Evolutionary conservation across 2,113 vertebrate species (phyloP), one percentile per base, ranked within the genome.

Genomic region (Synodontis membranacea): DNA sequence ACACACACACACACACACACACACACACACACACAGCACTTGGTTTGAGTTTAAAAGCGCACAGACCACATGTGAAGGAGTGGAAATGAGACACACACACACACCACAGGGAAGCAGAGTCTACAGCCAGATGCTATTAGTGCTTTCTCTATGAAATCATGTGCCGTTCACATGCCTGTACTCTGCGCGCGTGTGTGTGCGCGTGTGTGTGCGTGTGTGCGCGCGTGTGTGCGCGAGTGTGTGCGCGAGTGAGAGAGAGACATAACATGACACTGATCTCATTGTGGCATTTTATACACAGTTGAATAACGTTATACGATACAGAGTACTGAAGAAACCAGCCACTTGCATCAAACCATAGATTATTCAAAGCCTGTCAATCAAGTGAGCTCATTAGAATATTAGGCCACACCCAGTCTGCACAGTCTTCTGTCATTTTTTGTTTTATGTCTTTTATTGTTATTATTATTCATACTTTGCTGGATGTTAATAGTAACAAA

Each of bases 1-100:
- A 68, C 64, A 37, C 64, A 34, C 28, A n/a, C n/a, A n/a, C n/a
- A n/a, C n/a, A n/a, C n/a, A n/a, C n/a, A 46, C 46, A 56, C 52
- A 56, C 52, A 21, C 52, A 19, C 56, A 6, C 23, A n/a, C 50
- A 15, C 50, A 48, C 46, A 48, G 15, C 37, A 39, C 66, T 70
- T 23, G 37, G 66, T 70, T 42, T 42, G 66, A 42, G 19, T 70
- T 70, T 70, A 39, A 70, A 70, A 42, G 66, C 66, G 23, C 37
- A 23, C 66, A 70, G 66, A 70, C 66, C 66, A 70, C 66, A 70
- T 70, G 66, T 70, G 66, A 70, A 70, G 37, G 7, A 70, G 7
- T 39, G 66, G 66, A 70, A 70, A 39, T 39, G 34, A 70, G 17
- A 70, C 66, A 56, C 54, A 56, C 62, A 64, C 62, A 64, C n/a